Evolutionary conservation across 1,140 invertebrate species (phyloP).

Genomic region (Chrysoperla carnea): DNA sequence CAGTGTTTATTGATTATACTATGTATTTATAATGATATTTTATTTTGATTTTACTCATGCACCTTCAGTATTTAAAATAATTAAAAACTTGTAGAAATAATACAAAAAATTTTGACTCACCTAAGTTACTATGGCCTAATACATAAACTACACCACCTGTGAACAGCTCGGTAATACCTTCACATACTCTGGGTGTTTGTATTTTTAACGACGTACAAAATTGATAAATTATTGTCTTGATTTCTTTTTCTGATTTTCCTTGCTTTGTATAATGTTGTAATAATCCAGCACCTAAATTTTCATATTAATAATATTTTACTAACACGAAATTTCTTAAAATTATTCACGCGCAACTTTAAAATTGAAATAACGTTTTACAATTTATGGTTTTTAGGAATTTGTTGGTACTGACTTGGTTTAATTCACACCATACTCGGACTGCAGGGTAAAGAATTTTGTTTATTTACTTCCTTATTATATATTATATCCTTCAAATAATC

Average conservation of each 20-base stretch:
- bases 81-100: too few species aligned
- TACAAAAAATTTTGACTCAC: constrained; percentile 9
- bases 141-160: constrained; percentile 25
- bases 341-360: background rate
- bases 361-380: too few species aligned
- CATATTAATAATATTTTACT: constrained; percentile 4
- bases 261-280: constrained; percentile 69
- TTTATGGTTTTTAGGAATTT: too few species aligned
- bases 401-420: too few species aligned
- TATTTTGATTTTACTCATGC: too few species aligned
- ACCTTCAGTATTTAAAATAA: too few species aligned
- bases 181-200: constrained; percentile 67
- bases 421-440: too few species aligned
- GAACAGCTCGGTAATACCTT: constrained; percentile 69
- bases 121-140: constrained; percentile 17
- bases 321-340: background rate
- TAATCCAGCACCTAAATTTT: constrained; percentile 45
- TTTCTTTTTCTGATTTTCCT: constrained; percentile 68
- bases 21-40: too few species aligned
- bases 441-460: too few species aligned
- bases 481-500: too few species aligned
- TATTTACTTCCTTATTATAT: too few species aligned
- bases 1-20: too few species aligned
- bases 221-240: constrained; percentile 67
- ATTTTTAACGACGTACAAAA: constrained; percentile 75